Percentiles rank a stretch among this genome's conserved stretches.
Evolutionary conservation across 2,888 invertebrate genomes (phyloP).

Genomic region (Drosophila falleni): DNA sequence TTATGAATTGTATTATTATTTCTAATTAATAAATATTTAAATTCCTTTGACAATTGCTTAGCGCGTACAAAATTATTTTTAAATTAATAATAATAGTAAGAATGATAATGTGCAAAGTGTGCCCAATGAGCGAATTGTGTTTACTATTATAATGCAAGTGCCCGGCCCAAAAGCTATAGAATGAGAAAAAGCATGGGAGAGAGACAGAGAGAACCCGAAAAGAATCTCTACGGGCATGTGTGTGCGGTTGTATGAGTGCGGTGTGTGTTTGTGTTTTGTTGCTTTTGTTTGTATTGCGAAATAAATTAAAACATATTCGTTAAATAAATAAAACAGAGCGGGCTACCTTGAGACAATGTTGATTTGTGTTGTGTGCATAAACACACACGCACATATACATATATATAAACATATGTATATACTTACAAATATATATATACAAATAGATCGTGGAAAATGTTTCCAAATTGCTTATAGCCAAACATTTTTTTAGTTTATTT

Average conservation of each 20-base stretch:
- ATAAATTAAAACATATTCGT: slow-evolving; percentile 76
- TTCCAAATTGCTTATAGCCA: slow-evolving; percentile 38
- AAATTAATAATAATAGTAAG: too few relatives aligned
- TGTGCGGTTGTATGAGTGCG: slow-evolving; percentile 12
- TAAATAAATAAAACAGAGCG: slow-evolving; percentile 69
- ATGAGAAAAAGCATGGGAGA: slow-evolving; percentile 2
- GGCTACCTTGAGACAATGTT: slow-evolving; percentile 69
- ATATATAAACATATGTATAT: not conserved
- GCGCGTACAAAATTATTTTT: slow-evolving; percentile 33
- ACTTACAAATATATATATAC: slow-evolving; percentile 8
- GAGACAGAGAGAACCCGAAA: slow-evolving; percentile 2
- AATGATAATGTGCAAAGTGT: slow-evolving; percentile 10
- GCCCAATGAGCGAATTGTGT: slow-evolving; percentile 5
- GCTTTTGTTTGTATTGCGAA: slow-evolving; percentile 60
- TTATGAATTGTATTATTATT: too few relatives aligned
- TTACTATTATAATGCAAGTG: slow-evolving; percentile 44
- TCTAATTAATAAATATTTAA: too few relatives aligned
- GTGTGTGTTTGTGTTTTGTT: slow-evolving; percentile 13
- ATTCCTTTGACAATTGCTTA: slow-evolving; percentile 28
- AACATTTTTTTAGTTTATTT: slow-evolving; percentile 8
- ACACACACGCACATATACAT: slow-evolving; percentile 3
- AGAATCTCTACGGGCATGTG: slow-evolving; percentile 22
- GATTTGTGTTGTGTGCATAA: slow-evolving; percentile 51
- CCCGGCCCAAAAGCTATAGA: slow-evolving; percentile 1
- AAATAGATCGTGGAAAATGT: slow-evolving; percentile 36